Conservation (phyloP, 1,140 invertebrate genomes). For the Pachyrhynchus sulphureomaculatus region DNA sequence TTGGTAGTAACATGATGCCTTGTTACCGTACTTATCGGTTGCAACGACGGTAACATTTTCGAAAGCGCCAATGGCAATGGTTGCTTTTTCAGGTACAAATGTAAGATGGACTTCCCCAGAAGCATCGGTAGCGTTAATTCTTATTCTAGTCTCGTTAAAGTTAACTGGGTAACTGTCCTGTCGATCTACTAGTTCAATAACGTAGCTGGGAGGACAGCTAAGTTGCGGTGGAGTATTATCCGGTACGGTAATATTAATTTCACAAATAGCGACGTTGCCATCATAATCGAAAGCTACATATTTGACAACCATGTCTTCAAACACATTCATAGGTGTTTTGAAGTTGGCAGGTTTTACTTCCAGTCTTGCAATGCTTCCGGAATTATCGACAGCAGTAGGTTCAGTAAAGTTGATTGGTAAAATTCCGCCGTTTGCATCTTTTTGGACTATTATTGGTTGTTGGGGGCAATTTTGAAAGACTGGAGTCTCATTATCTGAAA, state of each 20-base stretch:
- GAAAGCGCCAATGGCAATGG: constrained; percentile 86
- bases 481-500: constrained; percentile 87
- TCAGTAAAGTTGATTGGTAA: constrained; percentile 90
- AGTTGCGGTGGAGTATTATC: constrained; percentile 92
- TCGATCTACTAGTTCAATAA: constrained; percentile 86
- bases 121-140: constrained; percentile 86
- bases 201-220: constrained; percentile 93
- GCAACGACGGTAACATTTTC: constrained; percentile 94
- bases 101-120: constrained; percentile 83
- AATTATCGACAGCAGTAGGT: constrained; percentile 90
- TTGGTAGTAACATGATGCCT: constrained; percentile 91
- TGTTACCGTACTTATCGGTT: constrained; percentile 85
- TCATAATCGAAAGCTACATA: constrained; percentile 96
- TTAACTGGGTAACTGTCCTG: constrained; percentile 89
- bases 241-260: constrained; percentile 92
- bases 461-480: constrained; percentile 95
- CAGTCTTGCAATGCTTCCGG: constrained; percentile 86
- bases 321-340: constrained; percentile 83
- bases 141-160: constrained; percentile 86
- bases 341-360: constrained; percentile 91
- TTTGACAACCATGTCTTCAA: constrained; percentile 90
- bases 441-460: constrained; percentile 86
- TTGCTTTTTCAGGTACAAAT: constrained; percentile 82
- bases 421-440: constrained; percentile 81
- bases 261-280: constrained; percentile 95